Percentiles rank a stretch among this genome's conserved stretches.
Conservation (phyloP, 1,140 invertebrate species). For the Lepidurus apus region DNA sequence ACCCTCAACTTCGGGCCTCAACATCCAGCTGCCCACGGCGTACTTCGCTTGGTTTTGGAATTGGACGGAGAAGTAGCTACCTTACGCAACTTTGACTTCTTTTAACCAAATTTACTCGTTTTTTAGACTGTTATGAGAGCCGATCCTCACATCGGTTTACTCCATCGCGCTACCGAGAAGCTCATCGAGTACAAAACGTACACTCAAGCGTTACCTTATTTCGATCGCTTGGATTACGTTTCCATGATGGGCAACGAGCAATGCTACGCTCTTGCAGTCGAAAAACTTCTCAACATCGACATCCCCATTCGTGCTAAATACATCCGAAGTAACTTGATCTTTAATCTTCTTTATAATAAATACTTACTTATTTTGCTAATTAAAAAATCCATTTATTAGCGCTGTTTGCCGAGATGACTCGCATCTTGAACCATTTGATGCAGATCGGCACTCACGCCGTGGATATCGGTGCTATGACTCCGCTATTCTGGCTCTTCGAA, state of each 20-base stretch:
- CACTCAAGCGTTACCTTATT: slow-evolving; percentile 93
- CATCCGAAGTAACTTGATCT: slow-evolving; percentile 71
- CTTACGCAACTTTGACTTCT: slow-evolving; percentile 24
- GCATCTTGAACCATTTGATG: slow-evolving; percentile 93
- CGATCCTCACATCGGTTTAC: slow-evolving; percentile 92
- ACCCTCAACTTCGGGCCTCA: slow-evolving; percentile 95
- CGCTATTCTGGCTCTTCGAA: slow-evolving; percentile 98
- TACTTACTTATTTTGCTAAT: no score
- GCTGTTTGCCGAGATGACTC: slow-evolving; percentile 84
- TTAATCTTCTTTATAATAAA: no score
- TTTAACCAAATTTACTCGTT: slow-evolving; percentile 20
- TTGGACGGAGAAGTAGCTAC: slow-evolving; percentile 80
- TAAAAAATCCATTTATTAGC: slow-evolving; percentile 46
- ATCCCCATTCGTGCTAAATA: slow-evolving; percentile 90
- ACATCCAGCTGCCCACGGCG: slow-evolving; percentile 97
- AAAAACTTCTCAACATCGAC: slow-evolving; percentile 94
- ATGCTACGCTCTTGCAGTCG: slow-evolving; percentile 89
- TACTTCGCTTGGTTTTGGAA: slow-evolving; percentile 88
- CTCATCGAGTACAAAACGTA: slow-evolving; percentile 99
- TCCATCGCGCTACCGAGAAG: slow-evolving; percentile 96
- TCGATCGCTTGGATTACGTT: slow-evolving; percentile 97
- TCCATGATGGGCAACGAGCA: slow-evolving; percentile 99
- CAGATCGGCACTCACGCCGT: slow-evolving; percentile 85
- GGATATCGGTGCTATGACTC: slow-evolving; percentile 91
- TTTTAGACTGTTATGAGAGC: slow-evolving; percentile 68